These are phyloP conservation scores for Nipponacmea schrenckii DNA, from an alignment of 2,888 invertebrate species.

Conservation along the genomic window DNA sequence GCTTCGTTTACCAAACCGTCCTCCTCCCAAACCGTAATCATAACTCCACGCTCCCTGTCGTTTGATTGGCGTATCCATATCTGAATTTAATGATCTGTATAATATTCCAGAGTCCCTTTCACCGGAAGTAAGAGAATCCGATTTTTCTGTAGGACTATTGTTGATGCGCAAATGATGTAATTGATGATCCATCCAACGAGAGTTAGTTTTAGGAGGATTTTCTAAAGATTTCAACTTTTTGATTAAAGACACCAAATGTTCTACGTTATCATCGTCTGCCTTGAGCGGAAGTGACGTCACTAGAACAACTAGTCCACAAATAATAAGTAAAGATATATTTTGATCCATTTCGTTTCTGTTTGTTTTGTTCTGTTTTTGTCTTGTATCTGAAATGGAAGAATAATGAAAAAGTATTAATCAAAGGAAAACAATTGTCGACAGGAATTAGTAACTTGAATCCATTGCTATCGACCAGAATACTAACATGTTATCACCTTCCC, in stretches of 20 bases:
- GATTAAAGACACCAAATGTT: conserved; percentile 14
- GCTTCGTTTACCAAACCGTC: conserved; percentile 61
- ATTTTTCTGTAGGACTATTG: not conserved
- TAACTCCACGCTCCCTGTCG: conserved; percentile 61
- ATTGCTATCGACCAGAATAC: too few relatives aligned
- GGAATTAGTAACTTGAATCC: too few relatives aligned
- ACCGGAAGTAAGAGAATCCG: not conserved
- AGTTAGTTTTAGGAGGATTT: conserved; percentile 10
- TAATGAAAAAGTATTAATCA: too few relatives aligned
- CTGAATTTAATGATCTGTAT: conserved; percentile 14
- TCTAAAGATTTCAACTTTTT: conserved; percentile 16
- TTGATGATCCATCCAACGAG: not conserved
- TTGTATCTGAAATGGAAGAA: not conserved
- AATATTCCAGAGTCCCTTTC: not conserved
- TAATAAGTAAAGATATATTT: not conserved
- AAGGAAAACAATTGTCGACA: too few relatives aligned
- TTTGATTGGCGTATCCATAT: conserved; percentile 40
- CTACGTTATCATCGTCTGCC: conserved; percentile 10
- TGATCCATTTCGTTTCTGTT: not conserved
- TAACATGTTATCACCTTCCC: too few relatives aligned
- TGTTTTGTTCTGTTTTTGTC: not conserved
- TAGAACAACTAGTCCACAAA: conserved; percentile 10
- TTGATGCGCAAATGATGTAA: not conserved
- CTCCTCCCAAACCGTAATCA: conserved; percentile 65
- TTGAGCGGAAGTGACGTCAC: conserved; percentile 21